Percentiles rank a stretch among this genome's conserved stretches.
Conservation (phyloP, 2,113 vertebrate species). For the Heliornis fulica region DNA sequence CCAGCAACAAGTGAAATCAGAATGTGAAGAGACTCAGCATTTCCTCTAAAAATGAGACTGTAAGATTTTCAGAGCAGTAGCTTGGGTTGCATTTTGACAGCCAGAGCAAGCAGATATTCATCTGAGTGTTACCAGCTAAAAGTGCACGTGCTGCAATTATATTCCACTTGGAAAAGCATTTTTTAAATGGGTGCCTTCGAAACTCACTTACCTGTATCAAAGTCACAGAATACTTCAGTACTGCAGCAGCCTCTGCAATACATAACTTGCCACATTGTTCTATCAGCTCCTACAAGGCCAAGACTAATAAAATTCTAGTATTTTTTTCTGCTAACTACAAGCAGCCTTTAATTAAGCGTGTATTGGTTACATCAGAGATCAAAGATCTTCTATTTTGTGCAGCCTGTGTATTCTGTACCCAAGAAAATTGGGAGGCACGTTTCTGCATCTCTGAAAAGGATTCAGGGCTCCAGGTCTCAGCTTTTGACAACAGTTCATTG, state of each 20-base stretch:
- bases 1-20: not conserved
- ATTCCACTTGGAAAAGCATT: not conserved
- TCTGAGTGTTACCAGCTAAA: not conserved
- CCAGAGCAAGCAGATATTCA: not conserved
- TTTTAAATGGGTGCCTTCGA: not conserved
- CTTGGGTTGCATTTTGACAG: not conserved
- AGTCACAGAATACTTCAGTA: not conserved
- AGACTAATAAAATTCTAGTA: not conserved
- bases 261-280: fast-evolving
- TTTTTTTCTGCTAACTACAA: not conserved
- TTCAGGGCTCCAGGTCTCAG: not conserved
- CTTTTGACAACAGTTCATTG: not conserved
- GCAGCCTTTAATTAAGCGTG: not conserved
- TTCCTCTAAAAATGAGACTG: not conserved
- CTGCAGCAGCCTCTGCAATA: not conserved
- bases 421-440: not conserved
- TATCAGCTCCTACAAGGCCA: not conserved
- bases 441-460: not conserved
- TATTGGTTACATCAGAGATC: not conserved
- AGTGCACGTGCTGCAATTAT: not conserved
- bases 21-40: not conserved
- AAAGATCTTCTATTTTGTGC: not conserved
- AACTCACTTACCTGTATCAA: not conserved
- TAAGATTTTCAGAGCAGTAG: not conserved
- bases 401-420: not conserved